Evolutionary conservation across 2,113 vertebrate species (phyloP).

Genomic region (Oncorhynchus kisutch): DNA sequence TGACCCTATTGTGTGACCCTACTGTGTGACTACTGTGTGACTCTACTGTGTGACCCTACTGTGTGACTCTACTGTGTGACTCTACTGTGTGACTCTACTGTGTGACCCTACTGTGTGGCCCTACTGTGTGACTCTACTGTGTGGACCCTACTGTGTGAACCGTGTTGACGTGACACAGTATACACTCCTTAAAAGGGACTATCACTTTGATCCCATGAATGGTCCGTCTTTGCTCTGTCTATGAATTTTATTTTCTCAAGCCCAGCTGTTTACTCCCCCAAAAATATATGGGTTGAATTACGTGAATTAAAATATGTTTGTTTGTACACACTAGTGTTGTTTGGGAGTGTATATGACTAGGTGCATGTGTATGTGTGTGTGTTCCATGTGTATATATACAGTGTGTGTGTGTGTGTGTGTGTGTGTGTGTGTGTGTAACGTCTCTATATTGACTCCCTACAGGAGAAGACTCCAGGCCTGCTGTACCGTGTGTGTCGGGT

Average conservation of each 20-base stretch:
- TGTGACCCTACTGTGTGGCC: too few species aligned
- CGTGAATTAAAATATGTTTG: too few species aligned
- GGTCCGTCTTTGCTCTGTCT: neutral
- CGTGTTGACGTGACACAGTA: neutral
- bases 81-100: too few species aligned
- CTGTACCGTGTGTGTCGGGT: constrained; percentile 78
- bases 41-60: too few species aligned
- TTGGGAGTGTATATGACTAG: neutral
- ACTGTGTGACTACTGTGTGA: too few species aligned
- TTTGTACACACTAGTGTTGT: too few species aligned
- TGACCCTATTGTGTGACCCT: too few species aligned
- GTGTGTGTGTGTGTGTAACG: neutral
- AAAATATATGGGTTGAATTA: too few species aligned
- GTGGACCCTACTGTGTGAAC: neutral
- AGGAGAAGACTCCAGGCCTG: constrained; percentile 57
- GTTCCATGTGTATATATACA: neutral
- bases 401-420: constrained; percentile 4
- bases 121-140: too few species aligned
- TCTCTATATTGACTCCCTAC: neutral
- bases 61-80: too few species aligned
- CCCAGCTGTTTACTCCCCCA: too few species aligned
- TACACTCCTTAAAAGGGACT: neutral
- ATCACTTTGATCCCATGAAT: neutral
- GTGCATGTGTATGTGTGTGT: neutral
- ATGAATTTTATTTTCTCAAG: too few species aligned